Conservation (phyloP, 2,888 invertebrate genomes). For the Cheilosia impressa region DNA sequence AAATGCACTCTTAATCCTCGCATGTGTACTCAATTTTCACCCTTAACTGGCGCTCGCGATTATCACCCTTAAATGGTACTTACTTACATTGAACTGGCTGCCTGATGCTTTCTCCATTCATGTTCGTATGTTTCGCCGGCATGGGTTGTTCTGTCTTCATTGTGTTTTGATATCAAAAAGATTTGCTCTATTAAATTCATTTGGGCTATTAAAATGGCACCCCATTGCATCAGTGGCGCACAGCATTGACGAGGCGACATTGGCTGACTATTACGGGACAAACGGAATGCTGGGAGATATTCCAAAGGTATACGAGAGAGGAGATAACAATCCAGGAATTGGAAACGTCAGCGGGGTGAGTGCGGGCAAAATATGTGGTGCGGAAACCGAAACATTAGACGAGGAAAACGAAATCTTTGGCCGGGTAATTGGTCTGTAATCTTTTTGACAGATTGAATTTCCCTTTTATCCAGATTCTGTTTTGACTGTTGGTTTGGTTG, state of each 20-base stretch:
- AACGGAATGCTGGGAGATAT: conserved; percentile 31
- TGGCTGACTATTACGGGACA: conserved; percentile 51
- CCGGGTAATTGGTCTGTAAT: conserved; percentile 84
- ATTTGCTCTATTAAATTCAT: conserved; percentile 81
- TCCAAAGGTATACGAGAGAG: conserved; percentile 32
- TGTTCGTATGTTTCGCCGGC: conserved; percentile 5
- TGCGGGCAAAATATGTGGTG: conserved; percentile 45
- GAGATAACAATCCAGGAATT: conserved; percentile 61
- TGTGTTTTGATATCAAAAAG: conserved; percentile 80
- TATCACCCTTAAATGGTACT: conserved; percentile 84
- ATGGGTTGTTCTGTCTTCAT: conserved; percentile 52
- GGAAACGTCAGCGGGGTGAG: conserved; percentile 36
- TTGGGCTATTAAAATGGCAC: conserved; percentile 72
- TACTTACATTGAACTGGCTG: conserved; percentile 78
- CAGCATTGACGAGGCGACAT: conserved; percentile 42
- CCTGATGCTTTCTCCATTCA: conserved; percentile 38
- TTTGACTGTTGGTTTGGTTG: conserved; percentile 80
- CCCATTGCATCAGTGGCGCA: conserved; percentile 26
- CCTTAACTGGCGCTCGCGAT: conserved; percentile 81
- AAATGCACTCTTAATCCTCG: conserved; percentile 83
- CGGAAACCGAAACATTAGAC: conserved; percentile 61
- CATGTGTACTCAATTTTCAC: conserved; percentile 80
- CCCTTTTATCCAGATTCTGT: conserved; percentile 84
- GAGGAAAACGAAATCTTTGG: conserved; percentile 70
- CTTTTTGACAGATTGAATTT: conserved; percentile 85